Percentiles rank a stretch among this genome's conserved stretches.
Conservation (phyloP, 2,113 vertebrate genomes). For the Chauna torquata region DNA sequence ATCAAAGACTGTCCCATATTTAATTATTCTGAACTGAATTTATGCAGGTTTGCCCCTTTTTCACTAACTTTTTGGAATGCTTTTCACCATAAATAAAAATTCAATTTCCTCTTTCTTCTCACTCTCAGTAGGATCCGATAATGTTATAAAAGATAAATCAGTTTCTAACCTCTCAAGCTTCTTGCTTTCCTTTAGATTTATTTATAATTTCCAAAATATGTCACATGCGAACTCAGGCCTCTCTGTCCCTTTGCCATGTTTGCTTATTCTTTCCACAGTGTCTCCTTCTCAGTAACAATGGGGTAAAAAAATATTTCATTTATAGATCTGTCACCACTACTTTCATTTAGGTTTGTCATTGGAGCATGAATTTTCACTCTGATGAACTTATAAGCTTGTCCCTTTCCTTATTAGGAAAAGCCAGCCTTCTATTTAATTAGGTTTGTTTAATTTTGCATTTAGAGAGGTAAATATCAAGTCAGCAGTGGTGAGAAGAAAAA, state of each 20-base stretch:
- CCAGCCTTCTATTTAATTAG: neutral
- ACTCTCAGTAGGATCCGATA: conserved; percentile 11
- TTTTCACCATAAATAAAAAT: conserved; percentile 44
- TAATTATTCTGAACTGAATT: conserved; percentile 17
- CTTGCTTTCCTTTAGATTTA: conserved; percentile 20
- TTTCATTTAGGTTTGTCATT: neutral
- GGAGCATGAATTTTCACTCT: neutral
- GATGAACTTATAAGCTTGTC: neutral
- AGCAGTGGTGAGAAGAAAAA: neutral
- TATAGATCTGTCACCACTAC: neutral
- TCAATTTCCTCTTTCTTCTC: conserved; percentile 28
- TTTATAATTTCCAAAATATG: neutral
- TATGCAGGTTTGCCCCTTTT: neutral
- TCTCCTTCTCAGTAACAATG: neutral
- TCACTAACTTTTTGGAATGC: neutral
- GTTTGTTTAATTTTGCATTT: neutral
- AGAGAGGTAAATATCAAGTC: neutral
- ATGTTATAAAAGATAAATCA: conserved; percentile 24
- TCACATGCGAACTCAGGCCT: neutral
- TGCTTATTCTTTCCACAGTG: neutral
- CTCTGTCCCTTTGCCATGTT: neutral
- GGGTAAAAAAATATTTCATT: neutral
- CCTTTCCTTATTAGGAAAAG: neutral
- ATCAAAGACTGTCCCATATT: neutral
- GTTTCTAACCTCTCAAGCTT: neutral